Evolutionary conservation across 64 coral and sea anemone genomes (phyloP).

Genomic region (Stichodactyla helianthus): DNA sequence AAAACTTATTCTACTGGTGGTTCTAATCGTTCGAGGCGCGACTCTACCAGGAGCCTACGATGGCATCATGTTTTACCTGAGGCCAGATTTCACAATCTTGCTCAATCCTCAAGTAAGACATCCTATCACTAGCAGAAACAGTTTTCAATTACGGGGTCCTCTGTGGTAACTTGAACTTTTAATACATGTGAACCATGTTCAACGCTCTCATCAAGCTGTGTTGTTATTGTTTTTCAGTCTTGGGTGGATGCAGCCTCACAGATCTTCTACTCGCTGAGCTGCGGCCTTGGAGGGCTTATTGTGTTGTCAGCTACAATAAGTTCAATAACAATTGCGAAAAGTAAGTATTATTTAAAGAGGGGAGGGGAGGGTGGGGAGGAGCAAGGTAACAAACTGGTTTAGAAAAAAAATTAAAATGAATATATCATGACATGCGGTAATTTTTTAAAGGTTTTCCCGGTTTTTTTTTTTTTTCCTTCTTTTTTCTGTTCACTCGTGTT

Average conservation of each 20-base stretch:
- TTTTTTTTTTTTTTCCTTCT: too few relatives aligned
- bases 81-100: constrained; percentile 21
- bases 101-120: constrained; percentile 14
- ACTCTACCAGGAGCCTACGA: constrained; percentile 39
- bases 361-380: not conserved
- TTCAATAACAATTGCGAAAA: constrained; percentile 74
- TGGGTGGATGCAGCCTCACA: constrained; percentile 93
- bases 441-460: too few relatives aligned
- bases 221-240: constrained; percentile 24
- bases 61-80: constrained; percentile 31
- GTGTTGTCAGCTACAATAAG: constrained; percentile 76
- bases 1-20: not conserved
- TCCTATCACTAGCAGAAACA: not conserved
- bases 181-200: too few relatives aligned
- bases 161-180: too few relatives aligned
- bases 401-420: not conserved
- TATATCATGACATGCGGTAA: too few relatives aligned
- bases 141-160: too few relatives aligned
- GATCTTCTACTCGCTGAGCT: constrained; percentile 73
- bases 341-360: constrained; percentile 1
- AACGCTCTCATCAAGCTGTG: not conserved
- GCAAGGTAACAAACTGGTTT: not conserved
- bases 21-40: constrained; percentile 17
- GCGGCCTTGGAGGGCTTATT: constrained; percentile 79
- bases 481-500: too few relatives aligned